Evolutionary conservation across 2,888 invertebrate genomes (phyloP).

Genomic region (Dioctria linearis): DNA sequence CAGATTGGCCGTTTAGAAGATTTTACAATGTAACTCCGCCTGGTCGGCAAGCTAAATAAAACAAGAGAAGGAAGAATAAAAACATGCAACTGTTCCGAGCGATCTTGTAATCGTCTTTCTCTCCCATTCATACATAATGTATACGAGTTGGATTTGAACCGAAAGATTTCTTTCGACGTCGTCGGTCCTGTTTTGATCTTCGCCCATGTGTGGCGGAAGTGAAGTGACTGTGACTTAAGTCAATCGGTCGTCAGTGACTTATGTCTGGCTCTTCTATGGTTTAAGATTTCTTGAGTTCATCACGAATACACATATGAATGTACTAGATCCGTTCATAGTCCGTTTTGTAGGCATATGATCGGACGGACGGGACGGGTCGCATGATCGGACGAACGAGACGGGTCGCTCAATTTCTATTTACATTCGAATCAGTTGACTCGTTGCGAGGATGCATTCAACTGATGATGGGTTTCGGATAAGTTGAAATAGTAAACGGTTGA

Average conservation of each 20-base stretch:
- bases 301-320: constrained; percentile 7
- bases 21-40: constrained; percentile 36
- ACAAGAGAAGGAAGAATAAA: constrained; percentile 5
- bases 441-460: constrained; percentile 51
- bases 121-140: background rate
- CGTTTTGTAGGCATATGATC: background rate
- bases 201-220: constrained; percentile 51
- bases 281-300: background rate
- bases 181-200: constrained; percentile 36
- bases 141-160: background rate
- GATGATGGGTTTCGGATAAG: constrained; percentile 60
- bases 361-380: constrained; percentile 24
- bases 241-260: constrained; percentile 35
- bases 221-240: constrained; percentile 42
- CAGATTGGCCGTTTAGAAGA: constrained; percentile 39
- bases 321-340: background rate
- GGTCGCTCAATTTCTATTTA: constrained; percentile 50
- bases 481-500: constrained; percentile 60
- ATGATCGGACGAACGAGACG: constrained; percentile 16
- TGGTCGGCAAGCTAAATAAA: constrained; percentile 14
- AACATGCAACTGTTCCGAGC: constrained; percentile 16
- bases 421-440: constrained; percentile 52
- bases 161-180: constrained; percentile 19
- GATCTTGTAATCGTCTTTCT: constrained; percentile 17
- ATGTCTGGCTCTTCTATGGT: constrained; percentile 8